Evolutionary conservation across 2,888 invertebrate genomes (phyloP), one percentile per base, ranked within the genome.

Genomic region (Dasypolia templi): DNA sequence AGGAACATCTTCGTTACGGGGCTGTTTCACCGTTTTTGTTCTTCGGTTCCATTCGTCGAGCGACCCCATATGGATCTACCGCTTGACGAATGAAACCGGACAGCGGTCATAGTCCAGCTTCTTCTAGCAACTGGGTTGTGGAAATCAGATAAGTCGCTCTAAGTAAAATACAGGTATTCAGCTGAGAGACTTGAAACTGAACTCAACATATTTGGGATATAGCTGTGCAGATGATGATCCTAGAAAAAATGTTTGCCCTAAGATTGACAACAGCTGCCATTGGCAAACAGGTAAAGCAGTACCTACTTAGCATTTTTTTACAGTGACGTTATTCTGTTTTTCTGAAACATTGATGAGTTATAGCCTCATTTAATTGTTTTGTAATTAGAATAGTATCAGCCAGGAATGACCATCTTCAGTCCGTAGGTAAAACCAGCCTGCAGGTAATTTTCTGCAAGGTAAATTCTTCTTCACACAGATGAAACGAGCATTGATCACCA

Each of bases 241-340:
- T 14, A 56, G 14, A 56, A n/a, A 29, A 44, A 26, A 29, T 3
- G 0, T 2, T 55, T 32, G 5, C 29, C 29, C 22, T 22, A 6
- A 42, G 26, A 0, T 65, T 73, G 77, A 77, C 4, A 51, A 35
- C 51, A 12, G 0, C 77, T 29, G 76, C 2, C 2, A 1, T 17
- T 5, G 0, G 26, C 42, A 75, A 32, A 61, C 35, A 63, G 22
- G 63, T 14, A 4, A 11, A 32, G n/a, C n/a, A n/a, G n/a, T n/a
- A n/a, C n/a, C n/a, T n/a, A n/a, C n/a, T n/a, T 19, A 42, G 49
- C 6, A 53, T 44, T 53, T 72, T 26, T 35, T 44, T 17, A n/a
- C 5, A n/a, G 3, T 3, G 11, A 32, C 9, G 4, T 22, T 29
- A 39, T 46, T 14, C 6, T 14, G 46, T 75, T 42, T 12, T 61